A percentile compares a stretch with the other conserved stretches of the same genome.
Evolutionary conservation across 2,797 vertebrate species (phyloP).

Genomic region (Leptodon cayanensis): DNA sequence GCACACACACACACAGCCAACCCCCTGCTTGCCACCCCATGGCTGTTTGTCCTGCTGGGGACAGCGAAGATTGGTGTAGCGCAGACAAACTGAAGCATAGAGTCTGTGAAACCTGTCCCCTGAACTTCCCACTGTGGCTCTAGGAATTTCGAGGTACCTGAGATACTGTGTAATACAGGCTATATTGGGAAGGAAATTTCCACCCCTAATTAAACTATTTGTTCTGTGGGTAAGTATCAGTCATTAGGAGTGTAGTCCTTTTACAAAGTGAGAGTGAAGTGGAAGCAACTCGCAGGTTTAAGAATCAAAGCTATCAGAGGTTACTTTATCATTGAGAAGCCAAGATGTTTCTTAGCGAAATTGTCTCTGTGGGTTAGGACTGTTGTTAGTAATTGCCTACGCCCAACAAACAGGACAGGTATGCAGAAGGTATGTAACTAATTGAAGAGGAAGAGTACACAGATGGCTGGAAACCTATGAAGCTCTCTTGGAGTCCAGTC

Average conservation of each 20-base stretch:
- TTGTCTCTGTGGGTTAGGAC: background rate
- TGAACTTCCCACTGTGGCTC: too few relatives aligned
- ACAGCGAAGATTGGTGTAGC: background rate
- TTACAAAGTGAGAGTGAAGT: background rate
- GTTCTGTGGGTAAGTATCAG: background rate
- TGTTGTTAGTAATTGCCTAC: background rate
- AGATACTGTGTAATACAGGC: background rate
- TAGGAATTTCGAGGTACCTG: background rate
- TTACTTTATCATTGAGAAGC: background rate
- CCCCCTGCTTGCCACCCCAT: too few relatives aligned
- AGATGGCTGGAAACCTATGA: background rate
- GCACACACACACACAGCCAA: too few relatives aligned
- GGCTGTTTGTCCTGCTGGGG: background rate
- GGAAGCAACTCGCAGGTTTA: background rate
- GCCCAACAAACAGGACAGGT: background rate
- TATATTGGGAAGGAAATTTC: background rate
- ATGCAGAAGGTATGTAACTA: background rate
- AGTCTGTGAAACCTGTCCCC: background rate
- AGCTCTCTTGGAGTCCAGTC: background rate
- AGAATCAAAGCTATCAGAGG: background rate
- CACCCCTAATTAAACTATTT: background rate
- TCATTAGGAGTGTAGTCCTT: background rate
- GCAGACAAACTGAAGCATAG: background rate
- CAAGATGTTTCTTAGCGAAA: background rate
- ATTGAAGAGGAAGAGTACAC: background rate